Evolutionary conservation across 2,113 vertebrate genomes (phyloP).

Genomic region (Cyprinodon variegatus): DNA sequence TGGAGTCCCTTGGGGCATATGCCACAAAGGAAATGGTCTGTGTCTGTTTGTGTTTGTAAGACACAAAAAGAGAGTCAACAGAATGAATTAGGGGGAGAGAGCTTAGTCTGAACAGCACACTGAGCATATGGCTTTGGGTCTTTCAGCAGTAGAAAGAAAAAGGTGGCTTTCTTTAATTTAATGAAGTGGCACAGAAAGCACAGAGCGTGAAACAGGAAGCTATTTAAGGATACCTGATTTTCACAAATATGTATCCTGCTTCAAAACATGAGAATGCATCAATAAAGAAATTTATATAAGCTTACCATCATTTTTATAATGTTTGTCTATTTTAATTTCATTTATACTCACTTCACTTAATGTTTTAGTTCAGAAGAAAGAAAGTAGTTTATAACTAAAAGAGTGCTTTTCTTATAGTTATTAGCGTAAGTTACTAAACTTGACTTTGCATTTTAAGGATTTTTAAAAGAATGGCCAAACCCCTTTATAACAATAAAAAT

Average conservation of each 20-base stretch:
- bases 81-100: constrained; percentile 29
- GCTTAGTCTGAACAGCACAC: constrained; percentile 14
- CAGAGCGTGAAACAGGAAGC: neutral
- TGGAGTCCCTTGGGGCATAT: constrained; percentile 20
- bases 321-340: neutral
- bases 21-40: constrained; percentile 32
- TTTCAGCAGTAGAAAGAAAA: constrained; percentile 8
- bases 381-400: neutral
- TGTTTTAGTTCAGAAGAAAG: neutral
- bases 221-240: constrained; percentile 6
- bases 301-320: neutral
- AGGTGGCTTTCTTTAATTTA: constrained; percentile 17
- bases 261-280: neutral
- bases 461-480: neutral
- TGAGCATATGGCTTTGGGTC: constrained; percentile 18
- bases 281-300: neutral
- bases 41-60: constrained; percentile 36
- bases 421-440: neutral
- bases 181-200: constrained; percentile 26
- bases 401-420: neutral
- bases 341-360: neutral
- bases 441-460: neutral
- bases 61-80: constrained; percentile 17
- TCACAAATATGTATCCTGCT: neutral
- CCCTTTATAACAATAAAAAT: neutral